Conservation (phyloP, 2,797 vertebrate genomes). For the Uromys caudimaculatus region DNA sequence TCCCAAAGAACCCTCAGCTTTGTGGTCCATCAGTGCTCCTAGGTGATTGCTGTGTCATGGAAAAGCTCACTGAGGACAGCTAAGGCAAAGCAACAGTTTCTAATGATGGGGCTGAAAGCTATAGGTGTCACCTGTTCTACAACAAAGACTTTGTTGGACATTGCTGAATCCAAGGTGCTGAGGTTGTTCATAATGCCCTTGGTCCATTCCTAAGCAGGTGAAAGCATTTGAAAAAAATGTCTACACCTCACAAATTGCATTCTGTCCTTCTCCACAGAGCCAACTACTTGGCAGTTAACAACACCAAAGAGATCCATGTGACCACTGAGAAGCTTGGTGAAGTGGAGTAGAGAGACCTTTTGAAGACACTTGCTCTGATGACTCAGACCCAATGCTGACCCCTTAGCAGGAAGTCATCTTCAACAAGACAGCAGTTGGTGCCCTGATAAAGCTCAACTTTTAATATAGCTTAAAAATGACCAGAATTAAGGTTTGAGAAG, state of each 20-base stretch:
- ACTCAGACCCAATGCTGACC: constrained; percentile 95
- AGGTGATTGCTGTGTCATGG: constrained; percentile 90
- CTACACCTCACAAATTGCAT: constrained; percentile 93
- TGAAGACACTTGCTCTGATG: constrained; percentile 94
- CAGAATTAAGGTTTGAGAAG: neutral
- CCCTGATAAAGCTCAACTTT: neutral
- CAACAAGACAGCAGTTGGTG: constrained; percentile 91
- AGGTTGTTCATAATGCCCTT: constrained; percentile 88
- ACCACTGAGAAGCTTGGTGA: constrained; percentile 92
- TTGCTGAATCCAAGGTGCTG: constrained; percentile 95
- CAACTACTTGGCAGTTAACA: constrained; percentile 90
- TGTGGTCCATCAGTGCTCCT: constrained; percentile 96
- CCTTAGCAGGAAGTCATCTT: constrained; percentile 94
- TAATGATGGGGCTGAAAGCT: constrained; percentile 89
- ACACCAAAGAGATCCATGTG: constrained; percentile 92
- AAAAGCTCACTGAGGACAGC: constrained; percentile 95
- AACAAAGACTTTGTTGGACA: constrained; percentile 95
- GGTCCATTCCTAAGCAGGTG: constrained; percentile 91
- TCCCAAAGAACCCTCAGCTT: constrained; percentile 92
- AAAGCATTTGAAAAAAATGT: constrained; percentile 95
- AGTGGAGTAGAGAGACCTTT: constrained; percentile 91
- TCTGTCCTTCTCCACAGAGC: constrained; percentile 94
- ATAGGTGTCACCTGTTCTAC: constrained; percentile 93
- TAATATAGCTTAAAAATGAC: neutral
- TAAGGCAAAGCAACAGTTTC: constrained; percentile 86